Percentiles rank a stretch among this genome's conserved stretches.
These are phyloP conservation scores for Burhinus bistriatus DNA, from an alignment of 2,113 vertebrate species.

Conservation along the genomic window DNA sequence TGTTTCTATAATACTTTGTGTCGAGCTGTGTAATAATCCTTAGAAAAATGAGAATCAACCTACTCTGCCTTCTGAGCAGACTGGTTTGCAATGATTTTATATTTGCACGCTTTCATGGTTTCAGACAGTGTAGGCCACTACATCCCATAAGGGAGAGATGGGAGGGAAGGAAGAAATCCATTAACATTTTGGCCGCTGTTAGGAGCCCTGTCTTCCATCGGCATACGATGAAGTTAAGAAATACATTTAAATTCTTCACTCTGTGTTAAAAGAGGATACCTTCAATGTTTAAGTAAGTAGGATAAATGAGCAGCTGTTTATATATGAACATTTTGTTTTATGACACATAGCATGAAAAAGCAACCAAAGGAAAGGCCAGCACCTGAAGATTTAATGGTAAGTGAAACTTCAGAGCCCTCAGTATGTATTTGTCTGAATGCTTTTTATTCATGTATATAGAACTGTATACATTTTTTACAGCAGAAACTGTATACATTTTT, in stretches of 20 bases:
- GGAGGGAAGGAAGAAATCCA: neutral
- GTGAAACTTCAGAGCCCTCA: constrained; percentile 23
- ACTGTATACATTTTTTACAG: neutral
- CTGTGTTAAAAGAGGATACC: neutral
- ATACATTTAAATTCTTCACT: neutral
- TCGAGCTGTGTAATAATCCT: neutral
- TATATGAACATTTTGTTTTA: neutral
- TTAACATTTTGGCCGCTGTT: neutral
- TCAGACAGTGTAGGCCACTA: rapidly evolving
- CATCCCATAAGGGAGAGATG: neutral
- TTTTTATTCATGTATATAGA: neutral
- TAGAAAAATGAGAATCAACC: neutral
- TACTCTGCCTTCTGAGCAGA: neutral
- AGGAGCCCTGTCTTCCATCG: neutral
- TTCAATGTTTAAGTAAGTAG: neutral
- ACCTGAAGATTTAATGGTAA: constrained; percentile 96
- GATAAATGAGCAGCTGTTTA: neutral
- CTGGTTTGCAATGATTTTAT: neutral
- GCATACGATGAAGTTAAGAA: neutral
- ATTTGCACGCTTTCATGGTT: neutral
- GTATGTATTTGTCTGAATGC: neutral
- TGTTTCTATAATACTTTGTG: neutral
- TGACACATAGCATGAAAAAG: constrained; percentile 85
- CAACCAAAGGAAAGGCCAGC: constrained; percentile 94
- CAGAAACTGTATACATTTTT: neutral